Evolutionary conservation across 2,888 invertebrate species (phyloP), one percentile per base, ranked within the genome.

Genomic region (Clepsis dumicolana): DNA sequence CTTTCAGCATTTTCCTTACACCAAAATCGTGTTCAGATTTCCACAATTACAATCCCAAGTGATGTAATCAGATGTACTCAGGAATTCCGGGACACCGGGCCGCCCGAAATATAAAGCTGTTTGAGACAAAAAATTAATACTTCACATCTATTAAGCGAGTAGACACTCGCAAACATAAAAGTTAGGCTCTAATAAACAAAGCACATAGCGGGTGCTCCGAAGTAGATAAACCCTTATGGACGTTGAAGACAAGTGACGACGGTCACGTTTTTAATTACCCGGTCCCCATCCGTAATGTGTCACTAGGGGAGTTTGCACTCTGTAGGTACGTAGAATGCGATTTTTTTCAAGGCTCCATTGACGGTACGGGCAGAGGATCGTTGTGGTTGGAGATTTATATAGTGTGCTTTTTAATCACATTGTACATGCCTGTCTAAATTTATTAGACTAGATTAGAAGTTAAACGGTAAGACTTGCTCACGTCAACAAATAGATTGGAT

Each of bases 241-340:
- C 77, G 76, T 74, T 76, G 84, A 77, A 84, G 90, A 90, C 91
- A 91, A 90, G 85, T 93, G 92, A 93, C 90, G 91, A 92, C 91
- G 93, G 92, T 93, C 91, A 89, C 89, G 91, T 91, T 92, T 93
- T 93, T 93, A 93, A 93, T 93, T 92, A 93, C 90, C 85, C 83
- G 76, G 77, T 83, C 75, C 84, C 89, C 88, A 87, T 90, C 88
- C 85, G 88, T 89, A 86, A 88, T 87, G 86, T 84, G 88, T 88
- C 87, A 84, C 83, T 78, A 78, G 80, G 76, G 81, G 82, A 78
- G 79, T 83, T 81, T 75, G 77, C 73, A 77, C 77, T 79, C 78
- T 79, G 79, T 83, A 82, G 81, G 83, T 80, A 82, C 81, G 83
- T 80, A 70, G 54, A 73, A 73, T 72, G 72, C 71, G 72, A 72